Conservation (phyloP, 2,888 invertebrate species). For the Eumacrocentrus americanus region DNA sequence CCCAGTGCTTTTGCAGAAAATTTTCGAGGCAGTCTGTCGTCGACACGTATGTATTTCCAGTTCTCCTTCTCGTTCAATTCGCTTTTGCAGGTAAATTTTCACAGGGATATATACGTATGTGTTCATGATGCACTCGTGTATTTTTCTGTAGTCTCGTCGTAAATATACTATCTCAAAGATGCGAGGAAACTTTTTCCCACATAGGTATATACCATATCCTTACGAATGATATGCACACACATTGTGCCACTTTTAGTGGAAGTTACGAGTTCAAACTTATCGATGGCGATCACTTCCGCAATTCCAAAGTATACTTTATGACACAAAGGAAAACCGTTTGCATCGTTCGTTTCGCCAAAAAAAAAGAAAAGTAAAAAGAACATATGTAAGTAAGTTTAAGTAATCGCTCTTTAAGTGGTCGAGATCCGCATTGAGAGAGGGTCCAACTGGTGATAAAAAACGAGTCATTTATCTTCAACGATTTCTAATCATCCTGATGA, state of each 20-base stretch:
- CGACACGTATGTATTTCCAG: slow-evolving; percentile 13
- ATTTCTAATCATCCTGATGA: slow-evolving; percentile 31
- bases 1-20: slow-evolving; percentile 2
- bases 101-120: slow-evolving; percentile 7
- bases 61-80: not conserved
- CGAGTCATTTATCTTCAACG: slow-evolving; percentile 28
- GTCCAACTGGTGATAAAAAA: not conserved
- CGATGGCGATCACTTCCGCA: not conserved
- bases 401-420: not conserved
- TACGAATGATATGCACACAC: slow-evolving; percentile 17
- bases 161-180: slow-evolving; percentile 9
- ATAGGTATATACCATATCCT: no score
- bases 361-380: no score
- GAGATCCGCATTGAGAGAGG: not conserved
- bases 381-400: no score
- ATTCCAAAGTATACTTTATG: not conserved
- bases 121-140: not conserved
- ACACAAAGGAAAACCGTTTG: no score
- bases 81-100: slow-evolving; percentile 15
- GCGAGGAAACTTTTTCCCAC: slow-evolving; percentile 13
- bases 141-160: not conserved
- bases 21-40: slow-evolving; percentile 2
- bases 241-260: slow-evolving; percentile 15
- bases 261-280: slow-evolving; percentile 17
- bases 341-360: no score